These are phyloP conservation scores for Epistrophe grossulariae DNA, from an alignment of 2,888 invertebrate species.

Conservation along the genomic window DNA sequence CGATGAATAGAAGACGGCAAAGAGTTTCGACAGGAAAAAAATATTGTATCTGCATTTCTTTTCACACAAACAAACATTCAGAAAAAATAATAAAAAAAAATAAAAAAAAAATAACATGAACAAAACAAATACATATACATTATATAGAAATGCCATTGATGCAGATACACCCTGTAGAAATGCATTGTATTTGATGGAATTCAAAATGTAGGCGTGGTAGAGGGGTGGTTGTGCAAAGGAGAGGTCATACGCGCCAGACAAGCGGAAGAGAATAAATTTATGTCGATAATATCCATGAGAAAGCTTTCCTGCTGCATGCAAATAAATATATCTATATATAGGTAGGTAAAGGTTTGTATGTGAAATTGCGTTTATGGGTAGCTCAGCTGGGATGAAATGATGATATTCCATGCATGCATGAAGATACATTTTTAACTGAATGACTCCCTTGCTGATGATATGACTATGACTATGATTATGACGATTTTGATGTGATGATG, in stretches of 20 bases:
- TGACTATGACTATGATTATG: slow-evolving; percentile 21
- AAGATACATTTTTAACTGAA: slow-evolving; percentile 67
- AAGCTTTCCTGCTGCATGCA: slow-evolving; percentile 48
- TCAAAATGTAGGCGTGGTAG: background rate
- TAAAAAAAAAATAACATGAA: background rate
- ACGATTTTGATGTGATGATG: slow-evolving; percentile 6
- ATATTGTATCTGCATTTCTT: slow-evolving; percentile 43
- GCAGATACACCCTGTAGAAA: slow-evolving; percentile 51
- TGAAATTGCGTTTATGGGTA: slow-evolving; percentile 54
- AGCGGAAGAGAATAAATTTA: slow-evolving; percentile 67
- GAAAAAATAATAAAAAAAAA: background rate
- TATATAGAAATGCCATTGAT: background rate
- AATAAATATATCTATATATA: slow-evolving; percentile 38
- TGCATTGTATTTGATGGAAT: slow-evolving; percentile 61
- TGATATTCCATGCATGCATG: slow-evolving; percentile 57
- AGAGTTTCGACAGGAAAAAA: slow-evolving; percentile 23
- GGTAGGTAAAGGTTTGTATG: too few relatives aligned
- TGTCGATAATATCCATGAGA: slow-evolving; percentile 58
- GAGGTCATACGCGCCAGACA: slow-evolving; percentile 66
- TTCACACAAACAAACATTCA: slow-evolving; percentile 36
- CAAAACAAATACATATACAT: slow-evolving; percentile 10
- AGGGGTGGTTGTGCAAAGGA: background rate
- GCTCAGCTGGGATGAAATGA: slow-evolving; percentile 59
- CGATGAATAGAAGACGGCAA: slow-evolving; percentile 52
- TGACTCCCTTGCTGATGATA: slow-evolving; percentile 57